Evolutionary conservation across 2,113 vertebrate species (phyloP).

Genomic region (Peucedramus taeniatus): DNA sequence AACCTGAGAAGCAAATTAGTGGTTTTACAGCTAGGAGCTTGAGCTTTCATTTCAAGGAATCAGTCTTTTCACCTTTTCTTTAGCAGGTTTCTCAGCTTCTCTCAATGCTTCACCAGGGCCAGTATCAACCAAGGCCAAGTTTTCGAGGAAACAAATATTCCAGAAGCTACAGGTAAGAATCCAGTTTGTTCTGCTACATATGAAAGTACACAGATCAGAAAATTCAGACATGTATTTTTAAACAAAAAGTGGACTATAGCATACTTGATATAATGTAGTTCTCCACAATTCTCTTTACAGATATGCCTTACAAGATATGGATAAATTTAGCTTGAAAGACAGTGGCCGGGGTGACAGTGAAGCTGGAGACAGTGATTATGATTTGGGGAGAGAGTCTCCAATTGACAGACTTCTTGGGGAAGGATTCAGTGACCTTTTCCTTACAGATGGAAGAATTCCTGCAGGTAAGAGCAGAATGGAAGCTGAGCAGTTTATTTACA

Average conservation of each 20-base stretch:
- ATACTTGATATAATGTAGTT: not conserved
- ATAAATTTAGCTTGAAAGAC: constrained; percentile 99
- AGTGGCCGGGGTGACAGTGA: constrained; percentile 97
- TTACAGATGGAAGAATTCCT: constrained; percentile 90
- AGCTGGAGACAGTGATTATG: constrained; percentile 97
- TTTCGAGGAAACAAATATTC: constrained; percentile 99
- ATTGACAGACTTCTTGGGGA: constrained; percentile 93
- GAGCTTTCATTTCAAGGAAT: constrained; percentile 39
- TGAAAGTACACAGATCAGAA: not conserved
- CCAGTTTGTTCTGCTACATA: not conserved
- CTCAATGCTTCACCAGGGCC: constrained; percentile 98
- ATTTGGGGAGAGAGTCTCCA: constrained; percentile 94
- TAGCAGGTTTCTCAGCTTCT: constrained; percentile 99
- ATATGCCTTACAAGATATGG: constrained; percentile 97
- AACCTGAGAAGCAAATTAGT: not conserved
- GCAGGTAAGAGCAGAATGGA: constrained; percentile 81
- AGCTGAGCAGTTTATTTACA: constrained; percentile 41
- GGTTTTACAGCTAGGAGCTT: not conserved
- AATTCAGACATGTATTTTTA: not conserved
- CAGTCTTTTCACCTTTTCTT: constrained; percentile 64
- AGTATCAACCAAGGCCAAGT: constrained; percentile 97
- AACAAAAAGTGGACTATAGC: not conserved
- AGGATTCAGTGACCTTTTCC: constrained; percentile 94
- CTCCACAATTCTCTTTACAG: constrained; percentile 68
- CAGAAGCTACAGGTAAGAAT: constrained; percentile 93